Evolutionary conservation across 2,797 vertebrate species (phyloP).

Genomic region (Potorous gilbertii): DNA sequence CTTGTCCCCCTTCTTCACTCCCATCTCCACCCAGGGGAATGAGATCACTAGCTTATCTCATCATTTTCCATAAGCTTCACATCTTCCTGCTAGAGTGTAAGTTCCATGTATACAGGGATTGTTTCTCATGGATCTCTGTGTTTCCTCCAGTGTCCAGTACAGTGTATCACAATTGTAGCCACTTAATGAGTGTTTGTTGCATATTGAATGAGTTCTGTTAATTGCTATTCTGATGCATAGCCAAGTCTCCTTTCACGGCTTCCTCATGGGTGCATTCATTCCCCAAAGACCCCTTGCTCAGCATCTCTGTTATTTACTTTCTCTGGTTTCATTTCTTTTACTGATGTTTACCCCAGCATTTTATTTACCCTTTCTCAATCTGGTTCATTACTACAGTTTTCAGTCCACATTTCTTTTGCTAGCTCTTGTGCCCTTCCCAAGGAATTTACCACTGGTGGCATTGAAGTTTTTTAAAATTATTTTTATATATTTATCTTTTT

Average conservation of each 20-base stretch:
- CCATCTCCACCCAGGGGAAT: neutral
- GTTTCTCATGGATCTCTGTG: neutral
- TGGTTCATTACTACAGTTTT: neutral
- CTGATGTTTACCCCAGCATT: neutral
- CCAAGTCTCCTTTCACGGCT: neutral
- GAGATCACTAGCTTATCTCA: neutral
- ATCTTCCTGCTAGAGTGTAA: neutral
- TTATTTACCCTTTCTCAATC: slow-evolving; percentile 25
- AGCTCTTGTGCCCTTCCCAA: slow-evolving; percentile 19
- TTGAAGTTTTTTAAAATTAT: neutral
- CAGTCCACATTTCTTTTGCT: neutral
- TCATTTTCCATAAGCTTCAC: neutral
- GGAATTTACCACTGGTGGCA: neutral
- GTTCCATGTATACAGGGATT: neutral
- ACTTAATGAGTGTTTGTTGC: neutral
- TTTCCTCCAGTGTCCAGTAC: neutral
- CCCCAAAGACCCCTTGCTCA: neutral
- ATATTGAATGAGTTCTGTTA: neutral
- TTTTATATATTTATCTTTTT: neutral
- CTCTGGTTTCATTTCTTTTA: neutral
- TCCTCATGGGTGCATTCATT: neutral
- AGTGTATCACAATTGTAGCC: neutral
- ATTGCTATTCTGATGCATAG: neutral
- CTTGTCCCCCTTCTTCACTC: neutral
- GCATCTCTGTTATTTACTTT: slow-evolving; percentile 42